phyloP scores from a whole-genome alignment of 2,113 vertebrate species.

The Peromyscus leucopus region DNA sequence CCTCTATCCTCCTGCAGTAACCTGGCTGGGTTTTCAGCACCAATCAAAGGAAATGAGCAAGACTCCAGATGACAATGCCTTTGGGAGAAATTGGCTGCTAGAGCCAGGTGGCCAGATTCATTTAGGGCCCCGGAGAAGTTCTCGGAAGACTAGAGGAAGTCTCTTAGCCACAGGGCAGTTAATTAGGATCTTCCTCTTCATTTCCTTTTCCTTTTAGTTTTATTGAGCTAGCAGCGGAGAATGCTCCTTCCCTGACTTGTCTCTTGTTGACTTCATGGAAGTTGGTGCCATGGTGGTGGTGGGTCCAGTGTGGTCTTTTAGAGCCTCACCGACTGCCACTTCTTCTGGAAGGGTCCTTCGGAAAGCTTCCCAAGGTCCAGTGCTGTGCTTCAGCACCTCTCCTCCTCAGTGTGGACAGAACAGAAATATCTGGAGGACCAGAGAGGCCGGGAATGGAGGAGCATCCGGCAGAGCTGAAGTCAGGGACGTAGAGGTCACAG shows the following conservation, averaged over 20 bases:
- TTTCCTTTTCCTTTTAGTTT: background rate
- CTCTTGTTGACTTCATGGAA: background rate
- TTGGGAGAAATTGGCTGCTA: background rate
- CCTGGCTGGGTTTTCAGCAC: background rate
- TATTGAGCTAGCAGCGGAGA: background rate
- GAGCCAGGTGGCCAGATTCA: fast-evolving
- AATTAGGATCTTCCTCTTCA: background rate
- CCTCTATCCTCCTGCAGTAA: background rate
- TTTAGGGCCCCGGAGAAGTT: background rate
- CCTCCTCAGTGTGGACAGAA: background rate
- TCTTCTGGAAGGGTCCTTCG: background rate
- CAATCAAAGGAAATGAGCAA: background rate
- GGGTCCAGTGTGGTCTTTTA: background rate
- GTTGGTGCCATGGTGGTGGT: fast-evolving
- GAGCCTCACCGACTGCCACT: fast-evolving
- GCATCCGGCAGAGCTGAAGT: background rate
- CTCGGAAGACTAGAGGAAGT: fast-evolving
- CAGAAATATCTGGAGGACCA: background rate
- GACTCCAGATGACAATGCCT: background rate
- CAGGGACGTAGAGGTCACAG: background rate
- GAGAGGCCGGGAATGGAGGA: background rate
- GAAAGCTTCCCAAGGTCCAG: background rate
- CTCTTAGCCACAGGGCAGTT: too few species aligned
- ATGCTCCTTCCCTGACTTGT: background rate
- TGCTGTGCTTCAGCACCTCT: background rate